Evolutionary conservation across 2,113 vertebrate species (phyloP), one percentile per base, ranked within the genome.

Genomic region (Cichladusa arquata): DNA sequence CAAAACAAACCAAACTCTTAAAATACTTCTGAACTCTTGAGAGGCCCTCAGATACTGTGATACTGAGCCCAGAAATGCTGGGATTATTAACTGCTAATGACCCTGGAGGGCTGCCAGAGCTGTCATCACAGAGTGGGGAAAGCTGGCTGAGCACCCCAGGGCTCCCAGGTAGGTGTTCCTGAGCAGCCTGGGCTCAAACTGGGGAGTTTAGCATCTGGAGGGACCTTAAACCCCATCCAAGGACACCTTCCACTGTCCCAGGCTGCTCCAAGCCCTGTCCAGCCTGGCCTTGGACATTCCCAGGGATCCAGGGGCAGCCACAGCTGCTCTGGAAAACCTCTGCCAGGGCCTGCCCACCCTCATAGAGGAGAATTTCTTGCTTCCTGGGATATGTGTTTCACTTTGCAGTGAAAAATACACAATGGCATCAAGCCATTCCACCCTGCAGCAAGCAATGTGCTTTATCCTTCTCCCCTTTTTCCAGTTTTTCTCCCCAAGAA

Each of bases 181-280:
- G 69, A 85, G 31, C 40, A 85, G 36, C 53, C 33, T 65, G 45
- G 42, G 26, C 60, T 94, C 51, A 26, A 3, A 80, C 4, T 14
- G 4, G 6, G 36, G 17, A 14, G 9, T 14, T 58, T 40, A 28
- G 26, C 12, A 50, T 23, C 8, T 0, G 8, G 36, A 44, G 25
- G 26, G 36, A 33, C 26, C 58, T 65, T 33, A 33, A 81, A 81
- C 0, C 8, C 12, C 50, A 44, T 8, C 23, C 45, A 53, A 33
- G 38, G 28, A 61, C 28, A 61, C 10, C 1, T 61, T 2, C 14
- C 38, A n/a, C 33, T 11, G 0, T 2, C 11, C 54, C 84, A 53
- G 38, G 28, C 0, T 61, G 54, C 14, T 69, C 84, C 45, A 23
- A 60, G 44, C 23, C 29, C 34, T 0, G 0, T 42, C 19, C 15